Percentiles rank a stretch among this genome's conserved stretches.
Conservation (phyloP, 2,797 vertebrate species). For the Sebastes glaucus region DNA sequence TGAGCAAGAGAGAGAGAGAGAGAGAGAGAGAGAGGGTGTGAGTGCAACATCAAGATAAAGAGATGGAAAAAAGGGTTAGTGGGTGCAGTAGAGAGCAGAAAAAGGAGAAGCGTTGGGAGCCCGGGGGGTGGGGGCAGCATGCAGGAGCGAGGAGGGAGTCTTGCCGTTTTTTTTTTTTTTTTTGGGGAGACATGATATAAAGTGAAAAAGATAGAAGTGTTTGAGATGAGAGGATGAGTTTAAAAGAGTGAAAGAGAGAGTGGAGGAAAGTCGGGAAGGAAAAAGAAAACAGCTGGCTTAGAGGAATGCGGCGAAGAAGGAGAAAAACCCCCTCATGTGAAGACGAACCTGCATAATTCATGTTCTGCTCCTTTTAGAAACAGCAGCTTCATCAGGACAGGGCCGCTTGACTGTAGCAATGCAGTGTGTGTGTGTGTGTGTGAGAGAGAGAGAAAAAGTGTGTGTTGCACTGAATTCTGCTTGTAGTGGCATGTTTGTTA, state of each 20-base stretch:
- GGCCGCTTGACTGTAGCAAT: slow-evolving; percentile 77
- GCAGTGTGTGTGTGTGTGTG: slow-evolving; percentile 46
- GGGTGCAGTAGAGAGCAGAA: slow-evolving; percentile 54
- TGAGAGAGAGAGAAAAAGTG: not conserved
- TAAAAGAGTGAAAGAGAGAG: slow-evolving; percentile 48
- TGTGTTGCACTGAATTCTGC: slow-evolving; percentile 45
- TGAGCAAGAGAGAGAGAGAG: not conserved
- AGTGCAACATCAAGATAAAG: slow-evolving; percentile 45
- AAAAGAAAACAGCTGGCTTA: slow-evolving; percentile 77
- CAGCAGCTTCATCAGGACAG: slow-evolving; percentile 86
- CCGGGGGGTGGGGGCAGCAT: slow-evolving; percentile 1
- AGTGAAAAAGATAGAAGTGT: slow-evolving; percentile 50
- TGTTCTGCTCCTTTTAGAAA: slow-evolving; percentile 86
- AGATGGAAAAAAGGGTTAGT: slow-evolving; percentile 48
- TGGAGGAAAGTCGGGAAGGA: slow-evolving; percentile 41
- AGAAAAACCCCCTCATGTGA: slow-evolving; percentile 75
- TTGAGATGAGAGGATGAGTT: slow-evolving; percentile 66
- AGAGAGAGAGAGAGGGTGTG: not conserved
- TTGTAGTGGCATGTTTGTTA: slow-evolving; percentile 59
- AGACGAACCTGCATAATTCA: slow-evolving; percentile 87
- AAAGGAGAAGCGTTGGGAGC: slow-evolving; percentile 23
- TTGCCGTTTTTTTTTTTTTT: slow-evolving; percentile 4
- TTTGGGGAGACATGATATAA: slow-evolving; percentile 28
- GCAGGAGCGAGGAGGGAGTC: slow-evolving; percentile 22
- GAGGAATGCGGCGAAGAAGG: slow-evolving; percentile 68